Conservation (phyloP, 2,797 vertebrate species). For the Corythornis leucogaster region DNA sequence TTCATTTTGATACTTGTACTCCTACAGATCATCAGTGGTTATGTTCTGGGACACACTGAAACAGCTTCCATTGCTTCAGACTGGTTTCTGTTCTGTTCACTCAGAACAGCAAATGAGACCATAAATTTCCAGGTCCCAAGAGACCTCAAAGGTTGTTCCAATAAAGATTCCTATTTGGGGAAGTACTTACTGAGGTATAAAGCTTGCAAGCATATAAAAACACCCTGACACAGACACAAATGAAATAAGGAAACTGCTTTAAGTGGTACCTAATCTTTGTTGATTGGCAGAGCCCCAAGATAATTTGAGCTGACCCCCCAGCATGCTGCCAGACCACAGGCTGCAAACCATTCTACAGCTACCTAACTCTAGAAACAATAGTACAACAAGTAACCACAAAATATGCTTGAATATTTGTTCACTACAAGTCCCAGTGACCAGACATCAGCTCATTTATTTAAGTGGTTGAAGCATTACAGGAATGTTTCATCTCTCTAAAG, state of each 20-base stretch:
- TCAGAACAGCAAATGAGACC: neutral
- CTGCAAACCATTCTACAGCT: neutral
- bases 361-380: neutral
- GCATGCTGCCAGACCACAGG: neutral
- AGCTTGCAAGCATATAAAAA: neutral
- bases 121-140: neutral
- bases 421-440: neutral
- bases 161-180: neutral
- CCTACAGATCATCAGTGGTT: neutral
- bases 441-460: conserved; percentile 21
- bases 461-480: neutral
- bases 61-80: neutral
- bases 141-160: neutral
- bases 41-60: neutral
- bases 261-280: neutral
- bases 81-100: neutral
- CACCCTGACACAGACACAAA: neutral
- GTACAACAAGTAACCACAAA: neutral
- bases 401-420: neutral
- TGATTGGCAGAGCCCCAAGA: neutral
- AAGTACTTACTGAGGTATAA: neutral
- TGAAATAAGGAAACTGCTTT: neutral
- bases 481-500: conserved; percentile 5
- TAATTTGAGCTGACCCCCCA: neutral
- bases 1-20: neutral